Evolutionary conservation across 1,140 invertebrate species (phyloP).

Genomic region (Euwallacea similis): DNA sequence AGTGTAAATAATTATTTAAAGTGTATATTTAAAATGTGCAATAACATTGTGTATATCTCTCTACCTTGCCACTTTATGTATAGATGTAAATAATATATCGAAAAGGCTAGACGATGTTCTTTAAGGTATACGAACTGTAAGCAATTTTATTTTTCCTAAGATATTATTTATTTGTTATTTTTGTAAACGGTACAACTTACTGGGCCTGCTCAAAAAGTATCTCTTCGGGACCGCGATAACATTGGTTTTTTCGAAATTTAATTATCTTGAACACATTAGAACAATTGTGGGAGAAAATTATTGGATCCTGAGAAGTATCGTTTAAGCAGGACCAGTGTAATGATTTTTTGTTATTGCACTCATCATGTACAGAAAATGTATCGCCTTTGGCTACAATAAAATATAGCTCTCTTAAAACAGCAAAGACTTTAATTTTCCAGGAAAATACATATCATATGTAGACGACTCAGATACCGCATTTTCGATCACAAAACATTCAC

Average conservation of each 20-base stretch:
- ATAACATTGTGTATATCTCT: slow-evolving; percentile 53
- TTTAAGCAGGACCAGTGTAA: not conserved
- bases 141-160: slow-evolving; percentile 24
- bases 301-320: not conserved
- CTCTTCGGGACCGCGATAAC: not conserved
- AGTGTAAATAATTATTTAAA: slow-evolving; percentile 22
- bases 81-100: slow-evolving; percentile 50
- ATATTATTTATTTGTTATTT: slow-evolving; percentile 17
- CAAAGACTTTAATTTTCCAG: not conserved
- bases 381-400: slow-evolving; percentile 53
- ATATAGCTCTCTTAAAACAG: slow-evolving; percentile 50
- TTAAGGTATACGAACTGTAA: slow-evolving; percentile 49
- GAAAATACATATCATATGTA: too few species aligned
- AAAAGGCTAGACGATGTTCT: slow-evolving; percentile 31
- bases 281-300: not conserved
- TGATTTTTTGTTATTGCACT: slow-evolving; percentile 52
- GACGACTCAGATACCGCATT: too few species aligned
- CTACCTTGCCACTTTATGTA: slow-evolving; percentile 51
- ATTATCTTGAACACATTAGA: not conserved
- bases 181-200: not conserved
- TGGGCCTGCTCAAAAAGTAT: not conserved
- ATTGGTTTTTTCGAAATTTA: too few species aligned
- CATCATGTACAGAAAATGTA: slow-evolving; percentile 53
- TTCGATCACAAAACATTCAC: too few species aligned
- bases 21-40: slow-evolving; percentile 54